These are phyloP conservation scores for Halichoerus grypus DNA, from an alignment of 2,113 vertebrate species.

Conservation along the genomic window DNA sequence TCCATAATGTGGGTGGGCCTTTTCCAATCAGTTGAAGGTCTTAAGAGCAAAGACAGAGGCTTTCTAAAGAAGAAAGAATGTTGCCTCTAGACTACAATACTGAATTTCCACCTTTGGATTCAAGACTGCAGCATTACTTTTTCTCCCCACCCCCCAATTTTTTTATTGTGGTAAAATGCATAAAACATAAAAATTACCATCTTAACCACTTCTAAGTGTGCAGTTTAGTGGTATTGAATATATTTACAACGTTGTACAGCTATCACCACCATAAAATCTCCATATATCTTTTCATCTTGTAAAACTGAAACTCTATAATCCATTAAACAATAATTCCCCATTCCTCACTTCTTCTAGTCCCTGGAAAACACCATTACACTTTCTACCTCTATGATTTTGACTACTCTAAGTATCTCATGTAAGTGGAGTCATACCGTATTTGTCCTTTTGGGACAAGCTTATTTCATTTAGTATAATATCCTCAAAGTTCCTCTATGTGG, in stretches of 20 bases:
- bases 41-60: background rate
- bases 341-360: background rate
- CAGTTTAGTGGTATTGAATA: background rate
- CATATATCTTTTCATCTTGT: background rate
- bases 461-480: background rate
- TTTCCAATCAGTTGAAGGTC: background rate
- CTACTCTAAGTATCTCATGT: background rate
- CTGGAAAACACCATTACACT: background rate
- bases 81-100: background rate
- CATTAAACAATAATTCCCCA: background rate
- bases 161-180: background rate
- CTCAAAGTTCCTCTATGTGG: background rate
- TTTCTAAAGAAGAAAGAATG: background rate
- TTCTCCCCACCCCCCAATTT: too few species aligned
- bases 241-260: background rate
- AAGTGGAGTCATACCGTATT: background rate
- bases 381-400: background rate
- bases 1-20: background rate
- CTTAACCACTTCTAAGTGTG: background rate
- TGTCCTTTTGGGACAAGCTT: background rate
- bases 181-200: background rate
- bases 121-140: background rate
- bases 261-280: background rate
- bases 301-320: background rate
- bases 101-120: background rate